Base-by-base conservation (phyloP, 1,140 invertebrate species). In the Lepidurus couesii region DNA sequence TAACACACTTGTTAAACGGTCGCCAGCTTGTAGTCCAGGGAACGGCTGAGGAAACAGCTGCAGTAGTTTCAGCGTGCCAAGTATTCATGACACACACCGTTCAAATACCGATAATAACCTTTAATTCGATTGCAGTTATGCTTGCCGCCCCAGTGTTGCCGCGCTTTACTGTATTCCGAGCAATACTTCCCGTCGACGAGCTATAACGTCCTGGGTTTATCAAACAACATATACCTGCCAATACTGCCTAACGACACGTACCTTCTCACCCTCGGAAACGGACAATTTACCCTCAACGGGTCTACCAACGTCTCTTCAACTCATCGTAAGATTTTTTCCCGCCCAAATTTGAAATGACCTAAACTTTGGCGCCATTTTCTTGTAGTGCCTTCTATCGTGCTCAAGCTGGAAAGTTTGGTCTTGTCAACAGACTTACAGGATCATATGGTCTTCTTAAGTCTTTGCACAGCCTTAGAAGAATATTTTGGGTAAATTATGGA, bases 1-100 rank as follows among this genome's bases (percentile, higher is more conserved):
- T 65, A 65, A 65, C 53, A 21, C 53, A 65, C 13, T 13, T 65
- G 53, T 65, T 65, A 65, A 65, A 16, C 13, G 53, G 21, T 65
- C 53, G 53, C 6, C 53, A 65, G 53, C 53, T 65, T 21, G 53
- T 65, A 65, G n/a, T 65, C 6, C 53, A 65, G 53, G 53, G 53
- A 65, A 65, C 53, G 53, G 16, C 53, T 21, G 53, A 65, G 53
- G 53, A 65, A 65, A 65, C 53, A 65, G 53, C 53, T 65, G 53
- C 13, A 21, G 53, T 21, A 65, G 53, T 65, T 65, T 21, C 53
- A 21, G 53, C 53, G 53, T 65, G 53, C 53, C 53, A 65, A 65
- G 53, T 65, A 16, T 65, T 3, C 53, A 16, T 16, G 21, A 65
- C 7, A n/a, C 13, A 16, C 16, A 21, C 13, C 13, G 8, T 9